Evolutionary conservation across 2,888 invertebrate species (phyloP).

Genomic region (Napeogenes inachia): DNA sequence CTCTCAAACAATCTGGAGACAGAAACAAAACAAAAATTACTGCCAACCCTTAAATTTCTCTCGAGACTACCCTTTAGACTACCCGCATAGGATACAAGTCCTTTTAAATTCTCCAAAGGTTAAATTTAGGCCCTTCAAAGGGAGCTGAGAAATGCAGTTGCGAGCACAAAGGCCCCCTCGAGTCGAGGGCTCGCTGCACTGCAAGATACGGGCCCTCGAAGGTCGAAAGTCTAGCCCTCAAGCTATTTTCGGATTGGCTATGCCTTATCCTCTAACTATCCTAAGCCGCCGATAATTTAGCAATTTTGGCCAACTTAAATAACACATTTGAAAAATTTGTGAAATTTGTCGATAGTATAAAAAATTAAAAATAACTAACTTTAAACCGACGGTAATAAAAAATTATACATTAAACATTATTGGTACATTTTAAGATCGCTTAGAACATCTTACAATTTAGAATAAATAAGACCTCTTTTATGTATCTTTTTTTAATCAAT

Average conservation of each 20-base stretch:
- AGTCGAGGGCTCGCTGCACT: slow-evolving; percentile 19
- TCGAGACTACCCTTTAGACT: slow-evolving; percentile 18
- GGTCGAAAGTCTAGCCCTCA: slow-evolving; percentile 20
- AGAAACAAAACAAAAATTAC: slow-evolving; percentile 13
- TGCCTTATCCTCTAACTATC: slow-evolving; percentile 10
- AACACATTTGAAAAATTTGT: too few relatives aligned
- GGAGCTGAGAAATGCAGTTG: slow-evolving; percentile 23
- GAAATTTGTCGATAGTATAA: too few relatives aligned
- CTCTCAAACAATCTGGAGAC: neutral
- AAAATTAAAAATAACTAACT: too few relatives aligned
- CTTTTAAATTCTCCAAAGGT: slow-evolving; percentile 23
- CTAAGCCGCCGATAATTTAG: neutral
- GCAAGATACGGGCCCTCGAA: slow-evolving; percentile 25
- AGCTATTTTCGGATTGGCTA: slow-evolving; percentile 18
- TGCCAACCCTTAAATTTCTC: slow-evolving; percentile 17
- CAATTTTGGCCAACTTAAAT: too few relatives aligned
- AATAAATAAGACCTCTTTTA: too few relatives aligned
- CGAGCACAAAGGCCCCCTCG: slow-evolving; percentile 23
- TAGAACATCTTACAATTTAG: too few relatives aligned
- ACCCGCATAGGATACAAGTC: slow-evolving; percentile 23
- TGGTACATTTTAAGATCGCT: too few relatives aligned
- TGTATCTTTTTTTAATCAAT: too few relatives aligned
- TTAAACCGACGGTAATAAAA: too few relatives aligned
- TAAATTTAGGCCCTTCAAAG: slow-evolving; percentile 25
- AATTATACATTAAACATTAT: too few relatives aligned